phyloP scores from a whole-genome alignment of 2,888 invertebrate genomes.

The Gnatocerus cornutus region DNA sequence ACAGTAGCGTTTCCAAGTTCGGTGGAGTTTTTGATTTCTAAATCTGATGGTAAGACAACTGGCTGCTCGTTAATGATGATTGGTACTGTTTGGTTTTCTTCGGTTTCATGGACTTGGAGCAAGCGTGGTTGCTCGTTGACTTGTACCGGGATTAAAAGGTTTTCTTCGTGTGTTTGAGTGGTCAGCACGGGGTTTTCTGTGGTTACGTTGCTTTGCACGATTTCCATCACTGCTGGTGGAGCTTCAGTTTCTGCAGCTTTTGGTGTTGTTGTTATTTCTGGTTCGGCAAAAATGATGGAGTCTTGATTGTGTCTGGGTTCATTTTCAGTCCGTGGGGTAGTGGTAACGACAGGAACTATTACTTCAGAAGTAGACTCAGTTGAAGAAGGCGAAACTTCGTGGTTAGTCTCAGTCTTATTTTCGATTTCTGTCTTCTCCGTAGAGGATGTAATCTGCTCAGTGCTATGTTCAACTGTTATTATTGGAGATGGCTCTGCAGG shows the following conservation, averaged over 20 bases:
- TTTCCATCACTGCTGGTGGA: not conserved
- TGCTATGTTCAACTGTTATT: not conserved
- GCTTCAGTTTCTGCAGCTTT: not conserved
- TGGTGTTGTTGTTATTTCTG: constrained; percentile 25
- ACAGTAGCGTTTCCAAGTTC: not conserved
- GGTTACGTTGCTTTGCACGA: not conserved
- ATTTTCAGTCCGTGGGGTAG: constrained; percentile 20
- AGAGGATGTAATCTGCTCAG: not conserved
- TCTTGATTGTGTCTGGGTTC: constrained; percentile 13
- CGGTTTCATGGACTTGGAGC: not conserved
- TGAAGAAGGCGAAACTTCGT: constrained; percentile 1
- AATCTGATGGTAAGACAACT: constrained; percentile 3
- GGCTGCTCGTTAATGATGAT: constrained; percentile 11
- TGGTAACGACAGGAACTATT: constrained; percentile 23
- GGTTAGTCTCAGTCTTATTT: not conserved
- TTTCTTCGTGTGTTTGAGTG: constrained; percentile 6
- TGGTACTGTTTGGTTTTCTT: constrained; percentile 5
- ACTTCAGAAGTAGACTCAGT: constrained; percentile 48
- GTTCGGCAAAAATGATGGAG: constrained; percentile 31
- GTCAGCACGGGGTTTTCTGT: not conserved
- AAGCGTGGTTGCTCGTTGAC: constrained; percentile 13
- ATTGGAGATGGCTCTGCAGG: constrained; percentile 25
- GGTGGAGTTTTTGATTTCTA: not conserved
- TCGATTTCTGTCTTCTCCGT: not conserved
- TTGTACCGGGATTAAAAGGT: not conserved